Evolutionary conservation across 2,113 vertebrate species (phyloP), one percentile per base, ranked within the genome.

Genomic region (Azemiops feae): DNA sequence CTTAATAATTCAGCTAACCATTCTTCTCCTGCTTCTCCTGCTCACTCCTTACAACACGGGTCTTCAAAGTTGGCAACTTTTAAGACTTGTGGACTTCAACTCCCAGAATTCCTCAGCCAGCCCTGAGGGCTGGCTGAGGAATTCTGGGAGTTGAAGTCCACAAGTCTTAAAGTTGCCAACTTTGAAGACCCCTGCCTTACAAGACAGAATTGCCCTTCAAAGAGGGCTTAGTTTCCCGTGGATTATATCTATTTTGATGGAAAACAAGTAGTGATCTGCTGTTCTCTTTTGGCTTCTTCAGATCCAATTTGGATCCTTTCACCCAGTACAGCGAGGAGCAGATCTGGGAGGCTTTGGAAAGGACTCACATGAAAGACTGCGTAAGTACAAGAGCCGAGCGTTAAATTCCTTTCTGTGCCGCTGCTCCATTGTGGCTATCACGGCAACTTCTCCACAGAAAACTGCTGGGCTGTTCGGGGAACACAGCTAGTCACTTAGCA

Each of bases 281-380:
- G 0, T 94, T 93, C 0, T 25, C 88, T 95, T 95, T 94, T 90
- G 93, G 87, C 1, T 52, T 5, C 20, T 94, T 52, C 94, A 99
- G 99, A 92, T 99, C 97, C 88, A 99, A 99, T 91, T 97, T 99
- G 96, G 99, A 99, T 96, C 98, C 99, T 34, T 99, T 99, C 95
- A 97, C 96, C 89, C 98, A 98, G 94, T 99, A 98, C 96, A 97
- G 96, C 0, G 98, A 99, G 69, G 98, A 98, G 20, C 98, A 98
- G 96, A 98, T 99, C 95, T 99, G 99, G 99, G 98, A 98, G 88
- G 97, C 98, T 89, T 96, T 99, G 94, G 98, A 99, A 92, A 98
- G 98, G 95, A 99, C 99, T 22, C 98, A 99, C 96, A 99, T 99
- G 98, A 99, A 99, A 96, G 99, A 99, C 92, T 98, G 98, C 98